phyloP scores from a whole-genome alignment of 2,888 invertebrate genomes.

The Melikaiella ostensackeni region DNA sequence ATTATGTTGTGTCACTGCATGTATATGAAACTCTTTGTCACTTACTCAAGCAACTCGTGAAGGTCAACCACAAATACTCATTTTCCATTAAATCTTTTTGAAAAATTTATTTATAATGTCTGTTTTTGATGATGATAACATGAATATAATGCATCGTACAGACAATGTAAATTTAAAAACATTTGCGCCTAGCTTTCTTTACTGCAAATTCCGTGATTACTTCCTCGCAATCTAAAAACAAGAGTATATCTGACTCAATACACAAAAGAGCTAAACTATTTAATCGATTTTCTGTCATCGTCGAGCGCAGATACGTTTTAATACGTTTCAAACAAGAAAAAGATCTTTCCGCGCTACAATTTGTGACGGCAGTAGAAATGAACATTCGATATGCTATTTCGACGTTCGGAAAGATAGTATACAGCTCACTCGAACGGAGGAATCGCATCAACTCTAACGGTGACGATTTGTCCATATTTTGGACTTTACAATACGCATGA shows the following conservation, averaged over 20 bases:
- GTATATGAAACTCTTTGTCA: no score
- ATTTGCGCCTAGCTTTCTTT: conserved; percentile 36
- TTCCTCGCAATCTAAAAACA: conserved; percentile 36
- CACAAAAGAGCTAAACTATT: conserved; percentile 43
- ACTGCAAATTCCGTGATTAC: conserved; percentile 37
- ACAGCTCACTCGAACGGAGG: background rate
- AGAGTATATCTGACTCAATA: conserved; percentile 43
- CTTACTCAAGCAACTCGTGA: no score
- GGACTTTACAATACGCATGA: background rate
- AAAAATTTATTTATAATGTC: no score
- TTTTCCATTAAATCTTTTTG: no score
- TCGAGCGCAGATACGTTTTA: conserved; percentile 45
- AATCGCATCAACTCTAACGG: conserved; percentile 14
- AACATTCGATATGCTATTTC: conserved; percentile 43
- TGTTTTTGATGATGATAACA: no score
- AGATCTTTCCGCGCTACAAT: conserved; percentile 42
- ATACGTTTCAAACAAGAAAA: conserved; percentile 44
- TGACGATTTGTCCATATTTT: background rate
- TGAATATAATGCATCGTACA: background rate
- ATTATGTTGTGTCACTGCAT: no score
- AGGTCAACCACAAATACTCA: no score
- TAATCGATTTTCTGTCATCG: conserved; percentile 37
- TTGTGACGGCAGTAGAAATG: conserved; percentile 34
- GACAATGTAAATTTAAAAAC: background rate
- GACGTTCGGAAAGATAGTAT: conserved; percentile 41